phyloP scores from a whole-genome alignment of 2,888 invertebrate genomes.

The Tubiluchus corallicola region DNA sequence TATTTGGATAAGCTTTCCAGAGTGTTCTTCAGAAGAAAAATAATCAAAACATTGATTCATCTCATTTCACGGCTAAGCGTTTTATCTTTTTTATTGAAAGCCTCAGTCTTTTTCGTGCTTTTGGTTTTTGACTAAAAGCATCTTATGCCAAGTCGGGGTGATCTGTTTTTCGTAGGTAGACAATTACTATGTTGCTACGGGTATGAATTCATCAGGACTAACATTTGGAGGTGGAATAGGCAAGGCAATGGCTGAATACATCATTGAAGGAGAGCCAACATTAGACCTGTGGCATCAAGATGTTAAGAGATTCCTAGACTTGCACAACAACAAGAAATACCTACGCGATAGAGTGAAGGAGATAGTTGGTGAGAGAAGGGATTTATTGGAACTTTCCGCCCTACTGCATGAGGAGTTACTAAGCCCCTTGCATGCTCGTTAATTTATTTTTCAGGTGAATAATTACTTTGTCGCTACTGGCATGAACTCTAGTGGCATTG shows the following conservation, averaged over 20 bases:
- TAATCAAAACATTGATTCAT: too few species aligned
- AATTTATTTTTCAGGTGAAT: too few species aligned
- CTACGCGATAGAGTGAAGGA: slow-evolving; percentile 43
- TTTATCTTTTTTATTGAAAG: too few species aligned
- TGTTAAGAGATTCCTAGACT: slow-evolving; percentile 43
- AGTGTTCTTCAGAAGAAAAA: too few species aligned
- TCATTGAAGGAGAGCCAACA: slow-evolving; percentile 42
- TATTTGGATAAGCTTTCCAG: too few species aligned
- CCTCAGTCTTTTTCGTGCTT: too few species aligned
- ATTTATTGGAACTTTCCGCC: too few species aligned
- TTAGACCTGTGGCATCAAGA: slow-evolving; percentile 41
- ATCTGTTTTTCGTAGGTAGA: slow-evolving; percentile 37
- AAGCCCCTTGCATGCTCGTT: too few species aligned
- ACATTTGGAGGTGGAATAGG: slow-evolving; percentile 52
- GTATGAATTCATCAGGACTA: slow-evolving; percentile 48
- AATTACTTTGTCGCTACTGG: slow-evolving; percentile 86
- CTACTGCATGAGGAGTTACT: too few species aligned
- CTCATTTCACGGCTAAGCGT: too few species aligned
- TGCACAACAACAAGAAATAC: slow-evolving; percentile 42
- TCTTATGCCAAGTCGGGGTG: too few species aligned
- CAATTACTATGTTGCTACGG: slow-evolving; percentile 52
- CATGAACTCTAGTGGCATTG: slow-evolving; percentile 88
- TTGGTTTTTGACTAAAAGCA: too few species aligned
- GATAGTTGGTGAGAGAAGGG: slow-evolving; percentile 44
- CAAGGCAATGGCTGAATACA: slow-evolving; percentile 46